A percentile compares a stretch with the other conserved stretches of the same genome.
These are phyloP conservation scores for Zaprionus nigranus DNA, from an alignment of 1,140 invertebrate genomes.

Conservation along the genomic window DNA sequence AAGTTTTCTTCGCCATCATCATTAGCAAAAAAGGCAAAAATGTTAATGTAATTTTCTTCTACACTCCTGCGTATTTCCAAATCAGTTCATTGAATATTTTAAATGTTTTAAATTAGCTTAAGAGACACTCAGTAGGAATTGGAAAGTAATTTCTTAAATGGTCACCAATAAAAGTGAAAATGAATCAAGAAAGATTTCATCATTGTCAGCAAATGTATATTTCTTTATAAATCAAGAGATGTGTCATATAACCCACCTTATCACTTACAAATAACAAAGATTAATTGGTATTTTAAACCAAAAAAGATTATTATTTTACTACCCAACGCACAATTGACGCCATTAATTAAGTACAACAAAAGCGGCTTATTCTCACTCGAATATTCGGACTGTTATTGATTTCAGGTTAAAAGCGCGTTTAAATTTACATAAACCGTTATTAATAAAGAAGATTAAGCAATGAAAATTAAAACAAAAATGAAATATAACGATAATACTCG, in stretches of 20 bases:
- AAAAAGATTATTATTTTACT: slow-evolving; percentile 29
- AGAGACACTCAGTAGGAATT: slow-evolving; percentile 9
- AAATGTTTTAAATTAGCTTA: slow-evolving; percentile 10
- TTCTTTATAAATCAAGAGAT: neutral
- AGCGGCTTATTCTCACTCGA: slow-evolving; percentile 33
- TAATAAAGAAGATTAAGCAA: slow-evolving; percentile 68
- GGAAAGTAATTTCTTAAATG: slow-evolving; percentile 36
- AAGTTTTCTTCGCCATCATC: slow-evolving; percentile 37
- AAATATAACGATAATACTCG: slow-evolving; percentile 19
- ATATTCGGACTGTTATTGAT: slow-evolving; percentile 58
- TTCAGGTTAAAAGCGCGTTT: slow-evolving; percentile 72
- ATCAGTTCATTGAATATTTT: slow-evolving; percentile 51
- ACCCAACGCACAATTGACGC: slow-evolving; percentile 33
- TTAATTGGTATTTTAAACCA: slow-evolving; percentile 31
- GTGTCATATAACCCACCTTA: neutral
- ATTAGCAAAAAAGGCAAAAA: slow-evolving; percentile 33
- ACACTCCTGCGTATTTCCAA: slow-evolving; percentile 16
- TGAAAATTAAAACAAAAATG: slow-evolving; percentile 21
- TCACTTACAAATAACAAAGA: neutral
- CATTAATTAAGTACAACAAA: slow-evolving; percentile 71
- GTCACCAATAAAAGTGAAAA: slow-evolving; percentile 2
- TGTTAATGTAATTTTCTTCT: slow-evolving; percentile 55
- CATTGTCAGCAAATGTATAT: slow-evolving; percentile 12
- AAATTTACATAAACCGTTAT: slow-evolving; percentile 78
- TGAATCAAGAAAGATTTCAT: slow-evolving; percentile 20